Evolutionary conservation across 2,888 invertebrate species (phyloP), one percentile per base, ranked within the genome.

Genomic region (Ellobium chinense): DNA sequence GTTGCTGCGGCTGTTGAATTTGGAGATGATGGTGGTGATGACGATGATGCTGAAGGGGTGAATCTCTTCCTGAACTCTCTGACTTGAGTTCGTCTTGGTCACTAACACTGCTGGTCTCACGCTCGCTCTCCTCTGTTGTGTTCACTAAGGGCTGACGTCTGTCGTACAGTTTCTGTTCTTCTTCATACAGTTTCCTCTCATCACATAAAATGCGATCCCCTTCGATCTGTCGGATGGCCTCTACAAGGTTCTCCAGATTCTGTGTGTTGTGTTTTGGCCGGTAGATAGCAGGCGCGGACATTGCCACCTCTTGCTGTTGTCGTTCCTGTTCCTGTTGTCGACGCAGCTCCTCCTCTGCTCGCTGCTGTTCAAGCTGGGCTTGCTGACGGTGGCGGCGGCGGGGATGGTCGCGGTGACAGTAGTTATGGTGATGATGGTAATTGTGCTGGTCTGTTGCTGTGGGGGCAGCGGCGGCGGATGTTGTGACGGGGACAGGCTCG

Each of bases 221-320:
- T 63, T 80, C 84, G 69, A 83, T 85, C 72, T 83, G 81, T 58
- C 98, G 96, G 91, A 99, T 99, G 78, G 99, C 99, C 93, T 99
- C 99, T 58, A 99, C 98, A 87, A 99, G 99, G 21, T 99, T 99
- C 93, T 99, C 98, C 89, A 99, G 94, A 93, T 98, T 99, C 93
- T 98, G 97, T 97, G 97, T 74, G 96, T 96, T 86, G 90, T 83
- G 75, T 72, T 69, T 75, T 65, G 80, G 73, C 21, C 65, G 37
- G 46, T 65, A 75, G 18, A 39, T 31, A 36, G 60, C 18, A 0
- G 66, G 54, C 9, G 36, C 31, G 7, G 39, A n/a, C 29, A 54
- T 27, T 36, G 24, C 12, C 3, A 29, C 63, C 37, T 78, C 56
- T 2, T 69, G 60, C 2, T 74, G 74, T 18, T 73, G 29, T 24